Percentiles rank a stretch among this genome's conserved stretches.
Conservation (phyloP, 2,797 vertebrate species). For the Enteromius trimaculatus region DNA sequence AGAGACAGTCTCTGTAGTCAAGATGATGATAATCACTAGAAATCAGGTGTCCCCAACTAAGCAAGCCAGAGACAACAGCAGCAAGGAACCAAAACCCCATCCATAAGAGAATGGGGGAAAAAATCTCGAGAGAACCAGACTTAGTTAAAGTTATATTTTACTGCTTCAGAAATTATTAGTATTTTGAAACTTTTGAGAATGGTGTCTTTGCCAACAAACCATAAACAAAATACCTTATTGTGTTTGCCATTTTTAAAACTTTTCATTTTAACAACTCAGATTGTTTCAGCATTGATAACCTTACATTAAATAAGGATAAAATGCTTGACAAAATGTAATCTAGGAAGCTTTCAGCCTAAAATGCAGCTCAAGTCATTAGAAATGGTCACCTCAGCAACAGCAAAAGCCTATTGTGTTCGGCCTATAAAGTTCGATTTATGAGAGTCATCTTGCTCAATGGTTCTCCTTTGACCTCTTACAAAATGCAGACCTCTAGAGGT, state of each 20-base stretch:
- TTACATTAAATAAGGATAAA: constrained; percentile 1
- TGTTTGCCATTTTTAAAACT: not conserved
- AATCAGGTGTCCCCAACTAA: no score
- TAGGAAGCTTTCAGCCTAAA: not conserved
- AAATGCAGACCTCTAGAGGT: constrained; percentile 28
- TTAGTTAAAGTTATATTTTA: not conserved
- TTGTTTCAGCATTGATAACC: not conserved
- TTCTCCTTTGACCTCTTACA: constrained; percentile 33
- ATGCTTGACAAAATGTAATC: constrained; percentile 5
- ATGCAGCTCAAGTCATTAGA: not conserved
- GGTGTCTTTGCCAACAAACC: not conserved
- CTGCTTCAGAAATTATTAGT: not conserved
- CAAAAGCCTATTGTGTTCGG: not conserved
- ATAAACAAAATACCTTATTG: not conserved
- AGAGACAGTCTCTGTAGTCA: no score
- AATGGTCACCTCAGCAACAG: constrained; percentile 12
- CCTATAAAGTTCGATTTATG: constrained; percentile 22
- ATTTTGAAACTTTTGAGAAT: constrained; percentile 1
- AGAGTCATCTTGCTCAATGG: constrained; percentile 9
- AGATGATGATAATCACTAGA: no score
- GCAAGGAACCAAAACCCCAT: no score
- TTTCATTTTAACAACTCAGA: not conserved
- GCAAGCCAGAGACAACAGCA: no score
- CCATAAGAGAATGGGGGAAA: no score
- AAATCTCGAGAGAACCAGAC: no score